phyloP scores from a whole-genome alignment of 2,113 vertebrate genomes.

The Chaetops frenatus region DNA sequence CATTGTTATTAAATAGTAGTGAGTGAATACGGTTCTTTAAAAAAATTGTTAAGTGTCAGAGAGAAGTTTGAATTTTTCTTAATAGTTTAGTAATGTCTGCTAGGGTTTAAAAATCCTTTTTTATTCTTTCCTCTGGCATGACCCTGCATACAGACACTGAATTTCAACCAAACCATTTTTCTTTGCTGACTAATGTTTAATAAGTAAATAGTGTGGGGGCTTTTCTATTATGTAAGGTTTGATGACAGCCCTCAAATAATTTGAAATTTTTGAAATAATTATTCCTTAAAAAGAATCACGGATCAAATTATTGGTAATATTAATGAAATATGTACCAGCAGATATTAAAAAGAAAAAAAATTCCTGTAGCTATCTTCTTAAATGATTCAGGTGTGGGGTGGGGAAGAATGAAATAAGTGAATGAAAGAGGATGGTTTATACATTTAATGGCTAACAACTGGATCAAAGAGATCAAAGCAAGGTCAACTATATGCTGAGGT shows the following conservation, averaged over 20 bases:
- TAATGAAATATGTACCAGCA: not conserved
- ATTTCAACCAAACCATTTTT: not conserved
- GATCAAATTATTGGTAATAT: not conserved
- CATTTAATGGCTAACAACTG: not conserved
- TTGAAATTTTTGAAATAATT: not conserved
- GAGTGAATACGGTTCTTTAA: not conserved
- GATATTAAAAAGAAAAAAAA: not conserved
- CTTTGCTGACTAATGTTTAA: not conserved
- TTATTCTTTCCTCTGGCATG: not conserved
- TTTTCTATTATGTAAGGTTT: not conserved
- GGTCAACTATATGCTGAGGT: not conserved
- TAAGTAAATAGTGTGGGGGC: not conserved
- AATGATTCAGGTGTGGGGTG: accelerated
- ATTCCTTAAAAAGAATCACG: not conserved
- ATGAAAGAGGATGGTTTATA: not conserved
- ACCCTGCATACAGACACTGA: not conserved
- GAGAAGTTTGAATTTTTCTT: not conserved
- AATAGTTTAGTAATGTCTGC: not conserved
- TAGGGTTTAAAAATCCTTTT: not conserved
- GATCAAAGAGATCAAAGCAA: not conserved
- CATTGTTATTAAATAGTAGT: not conserved
- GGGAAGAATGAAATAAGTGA: not conserved
- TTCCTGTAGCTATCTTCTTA: not conserved
- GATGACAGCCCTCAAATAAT: accelerated
- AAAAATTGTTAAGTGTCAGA: not conserved